Conservation (phyloP, 1,140 invertebrate genomes). For the Micrasema minimum region DNA sequence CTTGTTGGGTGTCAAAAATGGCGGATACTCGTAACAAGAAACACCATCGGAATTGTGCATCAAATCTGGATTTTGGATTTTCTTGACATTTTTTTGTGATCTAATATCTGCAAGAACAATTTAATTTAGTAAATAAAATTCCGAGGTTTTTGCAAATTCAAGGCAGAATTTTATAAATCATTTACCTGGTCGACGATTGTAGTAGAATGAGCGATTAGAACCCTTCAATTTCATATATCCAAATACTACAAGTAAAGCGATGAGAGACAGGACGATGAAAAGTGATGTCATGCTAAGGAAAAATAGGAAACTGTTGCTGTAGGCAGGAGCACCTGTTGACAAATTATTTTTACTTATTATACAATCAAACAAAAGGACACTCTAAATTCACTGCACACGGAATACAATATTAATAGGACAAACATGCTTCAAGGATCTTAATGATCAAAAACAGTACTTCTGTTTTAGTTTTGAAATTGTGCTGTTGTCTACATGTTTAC, state of each 20-base stretch:
- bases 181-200: conserved; percentile 85
- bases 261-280: conserved; percentile 86
- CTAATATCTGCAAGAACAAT: conserved; percentile 77
- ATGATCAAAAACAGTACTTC: too few relatives aligned
- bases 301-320: background rate
- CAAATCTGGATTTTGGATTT: conserved; percentile 86
- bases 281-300: conserved; percentile 71
- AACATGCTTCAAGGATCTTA: too few relatives aligned
- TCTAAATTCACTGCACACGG: too few relatives aligned
- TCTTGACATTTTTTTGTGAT: conserved; percentile 86
- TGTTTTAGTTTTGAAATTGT: too few relatives aligned
- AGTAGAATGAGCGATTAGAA: conserved; percentile 84
- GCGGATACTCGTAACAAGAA: conserved; percentile 50
- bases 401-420: too few relatives aligned
- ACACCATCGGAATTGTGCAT: conserved; percentile 71
- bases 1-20: conserved; percentile 54
- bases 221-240: conserved; percentile 81
- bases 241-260: conserved; percentile 77
- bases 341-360: conserved; percentile 4
- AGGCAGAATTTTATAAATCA: background rate
- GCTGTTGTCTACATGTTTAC: too few relatives aligned
- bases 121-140: conserved; percentile 56
- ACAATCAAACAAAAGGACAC: too few relatives aligned
- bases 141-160: background rate
- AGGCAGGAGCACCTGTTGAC: conserved; percentile 70